These are phyloP conservation scores for Pipra filicauda DNA, from an alignment of 2,113 vertebrate species.

Conservation along the genomic window DNA sequence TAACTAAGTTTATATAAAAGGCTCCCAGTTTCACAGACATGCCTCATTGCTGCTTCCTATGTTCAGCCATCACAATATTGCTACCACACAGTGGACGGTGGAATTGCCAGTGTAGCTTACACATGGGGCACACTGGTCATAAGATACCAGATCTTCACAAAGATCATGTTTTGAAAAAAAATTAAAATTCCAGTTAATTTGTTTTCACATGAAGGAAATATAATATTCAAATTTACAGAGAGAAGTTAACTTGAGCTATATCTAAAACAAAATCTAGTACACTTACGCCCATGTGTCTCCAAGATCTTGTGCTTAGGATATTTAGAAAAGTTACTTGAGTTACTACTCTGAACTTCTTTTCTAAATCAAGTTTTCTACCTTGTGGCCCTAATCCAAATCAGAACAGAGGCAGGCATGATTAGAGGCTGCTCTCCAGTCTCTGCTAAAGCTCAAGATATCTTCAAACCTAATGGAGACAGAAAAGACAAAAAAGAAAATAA, in stretches of 20 bases:
- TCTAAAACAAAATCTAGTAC: not conserved
- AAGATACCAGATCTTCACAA: not conserved
- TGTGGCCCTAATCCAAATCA: not conserved
- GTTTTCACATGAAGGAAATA: not conserved
- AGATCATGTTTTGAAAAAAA: not conserved
- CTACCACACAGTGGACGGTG: not conserved
- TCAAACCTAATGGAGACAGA: not conserved
- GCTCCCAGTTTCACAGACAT: not conserved
- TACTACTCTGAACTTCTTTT: not conserved
- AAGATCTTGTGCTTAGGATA: not conserved
- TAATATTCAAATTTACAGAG: not conserved
- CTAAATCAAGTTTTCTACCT: not conserved
- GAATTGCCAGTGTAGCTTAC: not conserved
- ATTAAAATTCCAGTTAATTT: not conserved
- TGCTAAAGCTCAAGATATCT: not conserved
- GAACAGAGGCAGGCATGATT: not conserved
- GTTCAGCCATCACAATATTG: not conserved
- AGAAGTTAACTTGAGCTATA: not conserved
- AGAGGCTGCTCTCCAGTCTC: not conserved
- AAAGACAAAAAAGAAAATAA: not conserved
- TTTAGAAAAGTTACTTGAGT: not conserved
- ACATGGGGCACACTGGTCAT: fast-evolving
- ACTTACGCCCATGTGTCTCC: not conserved
- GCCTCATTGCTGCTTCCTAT: not conserved
- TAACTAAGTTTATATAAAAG: not conserved